Percentiles rank a stretch among this genome's conserved stretches.
Evolutionary conservation across 1,140 invertebrate genomes (phyloP).

Genomic region (Dendroctonus valens): DNA sequence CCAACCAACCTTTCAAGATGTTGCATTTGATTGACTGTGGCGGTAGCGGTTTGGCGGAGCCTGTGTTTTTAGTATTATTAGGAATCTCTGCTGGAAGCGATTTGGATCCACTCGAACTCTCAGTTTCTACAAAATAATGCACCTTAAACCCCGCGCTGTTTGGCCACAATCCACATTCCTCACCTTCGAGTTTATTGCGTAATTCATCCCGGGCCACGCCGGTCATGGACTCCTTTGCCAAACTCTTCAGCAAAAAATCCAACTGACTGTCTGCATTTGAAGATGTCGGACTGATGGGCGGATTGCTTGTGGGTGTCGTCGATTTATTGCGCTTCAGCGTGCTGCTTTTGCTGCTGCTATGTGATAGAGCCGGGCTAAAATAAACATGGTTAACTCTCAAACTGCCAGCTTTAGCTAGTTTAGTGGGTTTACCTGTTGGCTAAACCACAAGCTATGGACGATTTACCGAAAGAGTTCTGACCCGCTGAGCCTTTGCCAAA

Average conservation of each 20-base stretch:
- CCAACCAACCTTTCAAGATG: constrained; percentile 79
- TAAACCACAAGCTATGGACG: constrained; percentile 41
- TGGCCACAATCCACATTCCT: background rate
- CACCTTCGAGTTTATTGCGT: constrained; percentile 47
- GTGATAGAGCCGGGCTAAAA: constrained; percentile 42
- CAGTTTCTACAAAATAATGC: constrained; percentile 30
- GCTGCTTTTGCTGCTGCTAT: constrained; percentile 39
- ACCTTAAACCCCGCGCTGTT: no score
- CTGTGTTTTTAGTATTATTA: constrained; percentile 64
- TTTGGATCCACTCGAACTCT: constrained; percentile 58
- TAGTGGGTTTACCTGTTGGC: constrained; percentile 40
- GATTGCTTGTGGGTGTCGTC: constrained; percentile 25
- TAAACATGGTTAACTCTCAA: background rate
- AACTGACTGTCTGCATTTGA: constrained; percentile 56
- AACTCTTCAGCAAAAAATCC: constrained; percentile 62
- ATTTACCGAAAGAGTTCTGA: constrained; percentile 41
- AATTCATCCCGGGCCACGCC: constrained; percentile 45
- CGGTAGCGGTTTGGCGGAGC: constrained; percentile 66
- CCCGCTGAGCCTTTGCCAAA: constrained; percentile 42
- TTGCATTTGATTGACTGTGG: constrained; percentile 92
- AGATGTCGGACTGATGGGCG: constrained; percentile 42
- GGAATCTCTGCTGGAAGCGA: constrained; percentile 59
- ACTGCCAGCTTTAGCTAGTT: background rate
- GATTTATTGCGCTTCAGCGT: constrained; percentile 42
- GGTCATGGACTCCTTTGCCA: constrained; percentile 57